Conservation (phyloP, 2,888 invertebrate species). For the Caenorhabditis macrosperma region DNA sequence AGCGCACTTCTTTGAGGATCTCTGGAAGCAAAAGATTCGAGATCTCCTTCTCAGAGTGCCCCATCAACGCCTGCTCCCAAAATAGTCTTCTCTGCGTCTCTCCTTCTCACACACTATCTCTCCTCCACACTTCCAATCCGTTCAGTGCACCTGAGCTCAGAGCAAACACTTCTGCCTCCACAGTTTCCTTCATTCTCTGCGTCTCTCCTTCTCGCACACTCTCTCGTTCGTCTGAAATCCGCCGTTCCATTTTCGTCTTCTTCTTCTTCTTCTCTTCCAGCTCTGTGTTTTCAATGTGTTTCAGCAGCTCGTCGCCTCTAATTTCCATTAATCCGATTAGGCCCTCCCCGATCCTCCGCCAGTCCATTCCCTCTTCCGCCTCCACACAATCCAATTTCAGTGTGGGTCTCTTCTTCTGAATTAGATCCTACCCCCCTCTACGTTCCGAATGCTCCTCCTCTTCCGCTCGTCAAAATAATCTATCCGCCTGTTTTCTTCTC, state of each 20-base stretch:
- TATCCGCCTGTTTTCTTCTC: conserved; percentile 12
- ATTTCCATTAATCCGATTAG: conserved; percentile 49
- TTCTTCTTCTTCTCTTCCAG: conserved; percentile 9
- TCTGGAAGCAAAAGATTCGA: no score
- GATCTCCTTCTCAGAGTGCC: no score
- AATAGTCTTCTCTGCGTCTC: no score
- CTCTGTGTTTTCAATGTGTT: conserved; percentile 20
- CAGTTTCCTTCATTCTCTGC: no score
- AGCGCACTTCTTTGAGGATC: no score
- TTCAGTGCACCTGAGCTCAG: no score
- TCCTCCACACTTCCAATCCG: no score
- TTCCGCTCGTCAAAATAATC: conserved; percentile 17
- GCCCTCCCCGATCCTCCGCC: not conserved
- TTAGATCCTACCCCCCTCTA: conserved; percentile 9
- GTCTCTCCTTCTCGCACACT: not conserved
- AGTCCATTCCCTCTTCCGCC: conserved; percentile 6
- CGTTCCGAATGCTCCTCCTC: conserved; percentile 18
- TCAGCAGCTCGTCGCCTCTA: conserved; percentile 16
- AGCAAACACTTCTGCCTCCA: no score
- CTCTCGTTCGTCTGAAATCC: not conserved
- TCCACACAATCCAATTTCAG: conserved; percentile 31
- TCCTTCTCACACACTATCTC: no score
- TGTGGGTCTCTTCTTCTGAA: no score
- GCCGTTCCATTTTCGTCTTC: not conserved
- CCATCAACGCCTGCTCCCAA: no score